Evolutionary conservation across 2,797 vertebrate genomes (phyloP), one percentile per base, ranked within the genome.

Genomic region (Sebastes cheni): DNA sequence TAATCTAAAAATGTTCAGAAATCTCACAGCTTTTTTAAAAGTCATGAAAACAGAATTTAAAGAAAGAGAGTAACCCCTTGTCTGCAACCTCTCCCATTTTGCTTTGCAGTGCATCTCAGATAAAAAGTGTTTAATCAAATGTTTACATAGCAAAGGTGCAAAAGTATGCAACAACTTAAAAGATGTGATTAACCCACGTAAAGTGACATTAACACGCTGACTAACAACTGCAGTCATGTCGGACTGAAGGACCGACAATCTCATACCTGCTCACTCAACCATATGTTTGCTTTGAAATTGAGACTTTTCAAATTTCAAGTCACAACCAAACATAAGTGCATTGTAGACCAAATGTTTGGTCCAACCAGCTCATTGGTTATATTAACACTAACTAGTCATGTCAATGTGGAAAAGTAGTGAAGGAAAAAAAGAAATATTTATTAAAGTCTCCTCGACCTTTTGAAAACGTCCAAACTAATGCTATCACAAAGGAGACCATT

Each of bases 351-450:
- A 86, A 91, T 95, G 92, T 96, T 94, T 95, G 93, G 94, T 94
- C 93, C 94, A 95, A 95, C 93, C 92, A 92, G 94, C 92, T 94
- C 83, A 91, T 94, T 93, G 91, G 92, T 93, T 91, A 91, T 91
- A 93, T 92, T 89, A 80, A 89, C 76, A 89, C 89, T 81, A 84
- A 85, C 88, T 86, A 91, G 76, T 60, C 54, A 71, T 83, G 82
- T 70, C 82, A 89, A 90, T 83, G 90, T 91, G 89, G 86, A 88
- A 82, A 79, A 72, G 79, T 70, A 83, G 83, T 65, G 60, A 82
- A 81, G 71, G 58, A 79, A 77, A 59, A 75, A 84, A 81, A 42
- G 14, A 76, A 85, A 80, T 56, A 80, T 60, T 52, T 42, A 77
- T 88, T 61, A 34, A 72, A 70, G 72, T 84, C 72, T 72, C 65